These are phyloP conservation scores for Telmatochromis sp. DNA, from an alignment of 2,113 vertebrate genomes.

Conservation along the genomic window DNA sequence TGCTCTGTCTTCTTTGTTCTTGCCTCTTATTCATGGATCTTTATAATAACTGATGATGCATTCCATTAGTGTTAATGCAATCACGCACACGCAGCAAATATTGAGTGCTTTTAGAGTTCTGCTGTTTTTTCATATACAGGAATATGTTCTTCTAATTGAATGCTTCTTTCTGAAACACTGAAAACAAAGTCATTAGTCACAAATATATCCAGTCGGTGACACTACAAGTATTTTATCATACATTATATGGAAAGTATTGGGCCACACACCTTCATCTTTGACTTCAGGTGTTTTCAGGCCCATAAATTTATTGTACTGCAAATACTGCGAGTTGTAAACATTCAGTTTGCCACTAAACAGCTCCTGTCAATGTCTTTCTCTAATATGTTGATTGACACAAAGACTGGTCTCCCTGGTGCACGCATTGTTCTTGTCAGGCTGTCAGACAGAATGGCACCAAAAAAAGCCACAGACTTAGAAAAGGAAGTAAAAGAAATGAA, in stretches of 20 bases:
- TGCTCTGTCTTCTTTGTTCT: not conserved
- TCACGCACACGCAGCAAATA: not conserved
- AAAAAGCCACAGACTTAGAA: not conserved
- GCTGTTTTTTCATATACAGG: not conserved
- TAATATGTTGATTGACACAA: not conserved
- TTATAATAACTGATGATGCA: slow-evolving; percentile 22
- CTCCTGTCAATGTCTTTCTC: not conserved
- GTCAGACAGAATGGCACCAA: not conserved
- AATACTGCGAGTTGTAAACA: not conserved
- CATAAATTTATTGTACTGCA: not conserved
- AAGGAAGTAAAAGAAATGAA: not conserved
- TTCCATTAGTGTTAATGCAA: slow-evolving; percentile 50
- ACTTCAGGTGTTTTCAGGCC: not conserved
- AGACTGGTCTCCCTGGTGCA: not conserved
- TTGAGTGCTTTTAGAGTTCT: slow-evolving; percentile 45
- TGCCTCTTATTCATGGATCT: not conserved
- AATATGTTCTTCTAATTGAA: slow-evolving; percentile 7
- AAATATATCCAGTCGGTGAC: not conserved
- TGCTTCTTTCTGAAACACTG: not conserved
- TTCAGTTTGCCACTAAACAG: not conserved
- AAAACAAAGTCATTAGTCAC: slow-evolving; percentile 10
- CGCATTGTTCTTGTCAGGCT: not conserved
- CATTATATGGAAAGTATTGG: not conserved
- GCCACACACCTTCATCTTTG: not conserved
- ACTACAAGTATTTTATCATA: not conserved